Evolutionary conservation across 2,888 invertebrate genomes (phyloP).

Genomic region (Pristionchus exspectatus): DNA sequence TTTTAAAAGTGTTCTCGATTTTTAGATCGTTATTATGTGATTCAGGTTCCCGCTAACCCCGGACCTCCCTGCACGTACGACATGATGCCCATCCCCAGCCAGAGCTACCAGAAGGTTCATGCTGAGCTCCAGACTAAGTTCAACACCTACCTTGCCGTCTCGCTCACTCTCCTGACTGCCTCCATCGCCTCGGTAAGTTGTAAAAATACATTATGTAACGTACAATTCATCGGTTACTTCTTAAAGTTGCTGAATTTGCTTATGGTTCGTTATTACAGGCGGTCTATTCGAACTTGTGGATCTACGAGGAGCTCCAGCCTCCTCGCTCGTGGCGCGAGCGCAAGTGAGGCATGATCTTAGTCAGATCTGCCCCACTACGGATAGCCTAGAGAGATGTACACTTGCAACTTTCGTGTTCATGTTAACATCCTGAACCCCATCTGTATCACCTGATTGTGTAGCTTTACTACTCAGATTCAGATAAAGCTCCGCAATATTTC

Average conservation of each 20-base stretch:
- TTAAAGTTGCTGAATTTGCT: neutral
- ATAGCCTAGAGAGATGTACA: conserved; percentile 45
- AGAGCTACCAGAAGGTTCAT: conserved; percentile 72
- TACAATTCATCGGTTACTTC: neutral
- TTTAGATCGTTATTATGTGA: neutral
- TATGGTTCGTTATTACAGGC: conserved; percentile 28
- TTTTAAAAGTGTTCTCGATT: neutral
- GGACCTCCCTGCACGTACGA: conserved; percentile 73
- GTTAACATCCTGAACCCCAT: conserved; percentile 31
- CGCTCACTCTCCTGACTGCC: conserved; percentile 57
- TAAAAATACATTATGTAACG: neutral
- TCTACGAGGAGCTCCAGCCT: conserved; percentile 66
- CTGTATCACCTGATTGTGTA: conserved; percentile 32
- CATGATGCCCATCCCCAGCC: conserved; percentile 70
- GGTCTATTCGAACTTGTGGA: conserved; percentile 66
- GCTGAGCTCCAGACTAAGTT: conserved; percentile 73
- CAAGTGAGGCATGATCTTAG: conserved; percentile 58
- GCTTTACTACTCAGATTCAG: conserved; percentile 48
- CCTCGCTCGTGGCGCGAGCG: conserved; percentile 71
- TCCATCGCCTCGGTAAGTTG: conserved; percentile 56
- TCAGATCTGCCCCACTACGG: neutral
- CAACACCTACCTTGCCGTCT: conserved; percentile 69
- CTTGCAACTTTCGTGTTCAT: conserved; percentile 10
- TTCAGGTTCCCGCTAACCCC: conserved; percentile 66
- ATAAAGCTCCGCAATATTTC: conserved; percentile 42